These are phyloP conservation scores for Tauraco erythrolophus DNA, from an alignment of 2,113 vertebrate genomes.

Conservation along the genomic window DNA sequence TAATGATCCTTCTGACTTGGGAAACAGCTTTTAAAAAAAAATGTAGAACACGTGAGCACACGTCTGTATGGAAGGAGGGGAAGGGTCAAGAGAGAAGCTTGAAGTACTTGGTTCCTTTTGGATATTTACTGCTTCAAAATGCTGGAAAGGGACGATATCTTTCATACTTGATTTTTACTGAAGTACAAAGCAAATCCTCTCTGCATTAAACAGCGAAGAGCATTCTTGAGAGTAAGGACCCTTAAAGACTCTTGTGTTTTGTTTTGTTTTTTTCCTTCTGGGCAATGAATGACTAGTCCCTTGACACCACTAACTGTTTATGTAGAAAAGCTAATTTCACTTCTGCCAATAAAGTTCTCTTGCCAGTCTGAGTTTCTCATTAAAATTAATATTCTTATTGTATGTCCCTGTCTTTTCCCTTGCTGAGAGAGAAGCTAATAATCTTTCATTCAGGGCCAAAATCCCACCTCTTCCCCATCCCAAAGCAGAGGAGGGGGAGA, in stretches of 20 bases:
- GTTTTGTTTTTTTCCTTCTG: conserved; percentile 67
- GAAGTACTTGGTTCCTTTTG: conserved; percentile 19
- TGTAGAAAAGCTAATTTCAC: conserved; percentile 78
- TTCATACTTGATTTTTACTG: conserved; percentile 41
- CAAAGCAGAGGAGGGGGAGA: conserved; percentile 35
- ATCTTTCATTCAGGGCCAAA: conserved; percentile 69
- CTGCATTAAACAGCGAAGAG: conserved; percentile 59
- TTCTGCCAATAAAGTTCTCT: conserved; percentile 77
- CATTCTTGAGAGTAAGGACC: conserved; percentile 68
- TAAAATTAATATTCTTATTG: conserved; percentile 78
- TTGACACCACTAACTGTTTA: conserved; percentile 72
- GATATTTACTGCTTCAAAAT: conserved; percentile 31
- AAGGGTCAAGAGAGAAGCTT: conserved; percentile 27
- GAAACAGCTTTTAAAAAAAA: neutral
- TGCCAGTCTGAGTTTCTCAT: conserved; percentile 74
- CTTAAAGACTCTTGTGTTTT: conserved; percentile 62
- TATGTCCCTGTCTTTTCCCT: conserved; percentile 65
- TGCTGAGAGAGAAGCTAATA: conserved; percentile 58
- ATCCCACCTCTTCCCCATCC: conserved; percentile 54
- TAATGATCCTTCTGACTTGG: neutral
- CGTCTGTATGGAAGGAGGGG: neutral
- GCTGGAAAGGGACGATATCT: conserved; percentile 22
- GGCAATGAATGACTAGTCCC: conserved; percentile 66
- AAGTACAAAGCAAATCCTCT: conserved; percentile 63
- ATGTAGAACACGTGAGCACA: neutral